Evolutionary conservation across 1,140 invertebrate species (phyloP).

Genomic region (Lineus longissimus): DNA sequence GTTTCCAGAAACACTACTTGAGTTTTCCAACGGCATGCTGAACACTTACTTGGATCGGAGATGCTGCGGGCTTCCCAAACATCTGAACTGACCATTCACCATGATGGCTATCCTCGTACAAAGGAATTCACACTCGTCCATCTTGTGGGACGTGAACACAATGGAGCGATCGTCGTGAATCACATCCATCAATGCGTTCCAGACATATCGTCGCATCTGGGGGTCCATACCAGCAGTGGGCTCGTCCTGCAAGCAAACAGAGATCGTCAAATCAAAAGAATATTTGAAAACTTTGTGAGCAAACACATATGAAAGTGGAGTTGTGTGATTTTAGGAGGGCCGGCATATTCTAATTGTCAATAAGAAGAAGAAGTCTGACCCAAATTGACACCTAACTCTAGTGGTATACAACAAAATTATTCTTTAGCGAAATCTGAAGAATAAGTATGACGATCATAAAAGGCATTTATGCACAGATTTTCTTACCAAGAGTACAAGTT

Average conservation of each 20-base stretch:
- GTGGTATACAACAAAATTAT: too few relatives aligned
- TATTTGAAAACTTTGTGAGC: too few relatives aligned
- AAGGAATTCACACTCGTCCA: conserved; percentile 57
- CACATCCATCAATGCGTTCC: conserved; percentile 35
- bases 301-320: too few relatives aligned
- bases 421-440: too few relatives aligned
- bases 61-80: conserved; percentile 55
- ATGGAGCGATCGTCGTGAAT: conserved; percentile 26
- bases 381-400: too few relatives aligned
- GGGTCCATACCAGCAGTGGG: conserved; percentile 59
- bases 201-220: conserved; percentile 47
- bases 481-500: conserved; percentile 51
- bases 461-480: not conserved
- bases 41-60: conserved; percentile 52
- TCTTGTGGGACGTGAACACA: conserved; percentile 49
- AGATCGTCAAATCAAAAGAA: too few relatives aligned
- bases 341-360: too few relatives aligned
- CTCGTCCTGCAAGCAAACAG: conserved; percentile 46
- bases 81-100: conserved; percentile 56
- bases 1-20: too few relatives aligned
- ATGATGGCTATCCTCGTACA: conserved; percentile 56
- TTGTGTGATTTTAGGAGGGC: too few relatives aligned
- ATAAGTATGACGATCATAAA: too few relatives aligned
- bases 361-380: too few relatives aligned
- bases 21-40: too few relatives aligned